Percentiles rank a stretch among this genome's conserved stretches.
Evolutionary conservation across 1,140 invertebrate genomes (phyloP).

Genomic region (Whitmania pigra): DNA sequence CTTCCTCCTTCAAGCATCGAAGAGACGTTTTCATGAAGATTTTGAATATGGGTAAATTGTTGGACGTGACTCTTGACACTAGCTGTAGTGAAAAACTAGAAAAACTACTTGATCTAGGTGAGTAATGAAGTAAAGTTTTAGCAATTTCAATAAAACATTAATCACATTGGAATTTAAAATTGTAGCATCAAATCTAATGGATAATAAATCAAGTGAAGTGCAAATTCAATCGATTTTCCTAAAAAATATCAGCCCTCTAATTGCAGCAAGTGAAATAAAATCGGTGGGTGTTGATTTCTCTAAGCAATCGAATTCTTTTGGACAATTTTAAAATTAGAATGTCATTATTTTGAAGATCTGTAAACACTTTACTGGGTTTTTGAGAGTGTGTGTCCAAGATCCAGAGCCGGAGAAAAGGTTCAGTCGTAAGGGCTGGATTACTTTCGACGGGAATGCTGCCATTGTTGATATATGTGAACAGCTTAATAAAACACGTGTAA

Average conservation of each 20-base stretch:
- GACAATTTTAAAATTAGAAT: background rate
- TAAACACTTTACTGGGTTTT: conserved; percentile 81
- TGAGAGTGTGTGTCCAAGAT: conserved; percentile 88
- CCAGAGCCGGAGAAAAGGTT: conserved; percentile 86
- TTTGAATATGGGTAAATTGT: conserved; percentile 57
- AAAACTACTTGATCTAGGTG: conserved; percentile 70
- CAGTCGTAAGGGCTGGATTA: conserved; percentile 93
- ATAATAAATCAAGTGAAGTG: conserved; percentile 39
- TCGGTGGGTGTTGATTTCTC: conserved; percentile 51
- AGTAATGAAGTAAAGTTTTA: conserved; percentile 5
- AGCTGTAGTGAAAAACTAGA: conserved; percentile 74
- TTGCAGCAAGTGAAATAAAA: conserved; percentile 92
- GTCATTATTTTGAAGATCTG: conserved; percentile 57
- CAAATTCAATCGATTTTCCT: conserved; percentile 96
- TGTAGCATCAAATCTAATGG: too few species aligned
- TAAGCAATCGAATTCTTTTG: background rate
- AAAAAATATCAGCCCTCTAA: conserved; percentile 81
- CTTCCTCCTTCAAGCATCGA: conserved; percentile 68
- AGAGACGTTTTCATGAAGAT: conserved; percentile 80
- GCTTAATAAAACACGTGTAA: conserved; percentile 81
- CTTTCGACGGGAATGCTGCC: conserved; percentile 87
- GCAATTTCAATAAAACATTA: too few species aligned
- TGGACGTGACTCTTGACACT: conserved; percentile 68
- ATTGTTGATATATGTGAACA: conserved; percentile 99
- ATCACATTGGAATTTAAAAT: too few species aligned